Evolutionary conservation across 2,888 invertebrate species (phyloP).

Genomic region (Eristalis tenax): DNA sequence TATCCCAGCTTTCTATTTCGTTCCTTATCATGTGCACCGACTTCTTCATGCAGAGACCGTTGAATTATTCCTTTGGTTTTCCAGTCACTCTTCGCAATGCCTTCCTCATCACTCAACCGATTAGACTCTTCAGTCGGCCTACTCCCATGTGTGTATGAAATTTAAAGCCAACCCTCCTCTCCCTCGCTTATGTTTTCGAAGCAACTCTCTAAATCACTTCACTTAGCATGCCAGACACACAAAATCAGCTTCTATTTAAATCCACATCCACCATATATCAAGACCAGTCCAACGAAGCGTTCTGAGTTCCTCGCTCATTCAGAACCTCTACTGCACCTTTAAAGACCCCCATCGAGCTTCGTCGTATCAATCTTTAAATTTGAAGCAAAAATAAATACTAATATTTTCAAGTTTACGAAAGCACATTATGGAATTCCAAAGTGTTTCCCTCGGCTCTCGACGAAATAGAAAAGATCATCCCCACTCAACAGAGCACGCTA

Average conservation of each 20-base stretch:
- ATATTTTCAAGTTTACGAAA: constrained; percentile 22
- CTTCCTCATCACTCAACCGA: too few species aligned
- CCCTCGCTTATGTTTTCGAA: background rate
- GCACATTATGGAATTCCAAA: constrained; percentile 29
- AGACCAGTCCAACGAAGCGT: too few species aligned
- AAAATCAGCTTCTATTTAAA: too few species aligned
- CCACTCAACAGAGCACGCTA: background rate
- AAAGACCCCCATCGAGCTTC: background rate
- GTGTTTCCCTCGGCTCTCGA: background rate
- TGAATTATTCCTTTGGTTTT: too few species aligned
- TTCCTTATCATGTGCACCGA: too few species aligned
- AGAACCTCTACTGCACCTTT: background rate
- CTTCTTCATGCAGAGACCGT: too few species aligned
- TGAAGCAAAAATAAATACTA: background rate
- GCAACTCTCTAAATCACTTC: background rate
- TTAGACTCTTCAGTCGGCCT: too few species aligned
- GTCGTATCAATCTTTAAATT: background rate
- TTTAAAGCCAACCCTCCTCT: too few species aligned
- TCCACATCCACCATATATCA: too few species aligned
- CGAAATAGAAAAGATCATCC: constrained; percentile 28
- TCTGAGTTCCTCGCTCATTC: background rate
- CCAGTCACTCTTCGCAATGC: too few species aligned
- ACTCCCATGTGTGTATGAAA: too few species aligned
- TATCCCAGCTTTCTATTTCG: too few species aligned
- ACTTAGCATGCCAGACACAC: background rate